Base-by-base conservation (phyloP, 2,113 vertebrate species). In the Suricata suricatta region DNA sequence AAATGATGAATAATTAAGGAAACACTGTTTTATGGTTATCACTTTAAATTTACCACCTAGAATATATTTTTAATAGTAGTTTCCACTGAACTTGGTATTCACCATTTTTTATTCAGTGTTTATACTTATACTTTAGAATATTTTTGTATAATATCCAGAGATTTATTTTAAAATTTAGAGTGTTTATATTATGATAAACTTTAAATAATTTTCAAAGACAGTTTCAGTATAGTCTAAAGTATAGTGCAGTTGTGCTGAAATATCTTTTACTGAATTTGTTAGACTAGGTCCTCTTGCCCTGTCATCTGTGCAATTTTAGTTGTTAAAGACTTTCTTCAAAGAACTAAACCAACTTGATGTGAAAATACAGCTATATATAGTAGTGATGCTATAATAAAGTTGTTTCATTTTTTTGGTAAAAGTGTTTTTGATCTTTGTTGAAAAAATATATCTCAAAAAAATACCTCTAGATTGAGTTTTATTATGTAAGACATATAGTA, bases 151-250 rank as follows among this genome's bases (percentile, higher is more conserved):
- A 98, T 96, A 87, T 69, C 19, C 60, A 97, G 97, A 95, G 41
- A 86, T 95, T 97, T 96, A 94, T 96, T 97, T 98, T 94, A 72
- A 77, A 97, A 69, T 95, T 96, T 60, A 97, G 96, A 97, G 64
- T 83, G 54, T 72, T 97, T 97, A 91, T 95, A 97, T 72, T 97
- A 96, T 96, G 54, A 93, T 74, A 96, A 95, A 52, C 80, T 98
- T 98, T 98, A 98, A 97, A 98, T 98, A 98, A 81, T 98, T 98
- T 98, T 97, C 77, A 94, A 97, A 98, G 86, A 82, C 25, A 88
- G 91, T 98, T 97, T 93, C 95, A 90, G 38, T 95, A 33, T 97
- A 94, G 63, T 44, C 63, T 96, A 79, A 89, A 83, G 1, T 89
- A 38, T 84, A 89, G 27, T 89, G 60, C 84, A 66, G 80, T 96